Conservation (phyloP, 35 echinoderm and acorn worm genomes). For the Hemicentrotus pulcherrimus region DNA sequence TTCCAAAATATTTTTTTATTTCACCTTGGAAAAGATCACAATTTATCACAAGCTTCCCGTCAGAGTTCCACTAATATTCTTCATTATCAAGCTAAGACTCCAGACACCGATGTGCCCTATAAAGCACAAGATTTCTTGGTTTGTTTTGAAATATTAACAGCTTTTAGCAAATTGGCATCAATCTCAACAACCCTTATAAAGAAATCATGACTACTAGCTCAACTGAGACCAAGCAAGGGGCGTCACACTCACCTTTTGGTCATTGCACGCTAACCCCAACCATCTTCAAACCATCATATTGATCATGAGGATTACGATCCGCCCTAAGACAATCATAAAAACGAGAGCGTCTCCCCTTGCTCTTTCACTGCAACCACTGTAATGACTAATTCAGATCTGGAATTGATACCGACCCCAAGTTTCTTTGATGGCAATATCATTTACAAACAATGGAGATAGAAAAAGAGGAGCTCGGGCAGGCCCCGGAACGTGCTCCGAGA, state of each 20-base stretch:
- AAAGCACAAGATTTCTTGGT: background rate
- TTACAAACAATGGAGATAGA: slow-evolving; percentile 2
- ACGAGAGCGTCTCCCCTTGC: background rate
- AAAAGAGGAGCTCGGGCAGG: background rate
- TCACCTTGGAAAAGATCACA: no score
- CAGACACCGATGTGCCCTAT: background rate
- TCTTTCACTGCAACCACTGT: background rate
- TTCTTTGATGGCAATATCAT: slow-evolving; percentile 4
- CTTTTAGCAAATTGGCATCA: background rate
- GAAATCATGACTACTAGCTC: background rate
- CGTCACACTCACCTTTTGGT: background rate
- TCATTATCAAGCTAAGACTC: background rate
- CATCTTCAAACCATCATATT: background rate
- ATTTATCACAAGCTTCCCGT: background rate
- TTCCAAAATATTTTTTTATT: background rate
- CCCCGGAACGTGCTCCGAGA: background rate
- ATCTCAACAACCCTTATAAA: slow-evolving; percentile 1
- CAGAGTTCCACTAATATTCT: background rate
- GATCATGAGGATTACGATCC: background rate
- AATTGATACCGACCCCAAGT: background rate
- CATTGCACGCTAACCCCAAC: background rate
- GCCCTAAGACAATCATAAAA: background rate
- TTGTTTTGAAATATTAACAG: background rate
- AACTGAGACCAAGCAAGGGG: background rate
- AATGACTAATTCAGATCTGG: slow-evolving; percentile 3